A percentile compares a stretch with the other conserved stretches of the same genome.
Conservation (phyloP, 2,113 vertebrate genomes). For the Zapus hudsonius region DNA sequence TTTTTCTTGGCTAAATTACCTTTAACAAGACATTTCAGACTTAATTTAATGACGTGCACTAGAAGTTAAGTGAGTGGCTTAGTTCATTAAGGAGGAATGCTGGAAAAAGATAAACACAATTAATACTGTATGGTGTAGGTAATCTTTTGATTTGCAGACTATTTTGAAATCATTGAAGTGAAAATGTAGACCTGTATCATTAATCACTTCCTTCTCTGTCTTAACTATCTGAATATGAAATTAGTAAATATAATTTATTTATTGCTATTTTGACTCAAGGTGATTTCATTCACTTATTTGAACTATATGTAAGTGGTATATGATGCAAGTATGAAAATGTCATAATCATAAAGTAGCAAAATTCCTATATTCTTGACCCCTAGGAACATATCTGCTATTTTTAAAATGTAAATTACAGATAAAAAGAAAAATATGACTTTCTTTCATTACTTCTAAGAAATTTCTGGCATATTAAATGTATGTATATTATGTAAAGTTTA, state of each 20-base stretch:
- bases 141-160: constrained; percentile 57
- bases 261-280: constrained; percentile 37
- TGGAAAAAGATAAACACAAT: constrained; percentile 62
- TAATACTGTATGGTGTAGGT: constrained; percentile 46
- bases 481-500: neutral
- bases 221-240: constrained; percentile 6
- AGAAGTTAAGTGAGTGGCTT: constrained; percentile 72
- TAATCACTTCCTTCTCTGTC: constrained; percentile 42
- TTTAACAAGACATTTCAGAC: constrained; percentile 78
- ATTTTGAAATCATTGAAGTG: constrained; percentile 51
- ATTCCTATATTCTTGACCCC: neutral
- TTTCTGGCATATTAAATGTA: neutral
- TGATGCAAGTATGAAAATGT: neutral
- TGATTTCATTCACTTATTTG: constrained; percentile 36
- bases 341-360: neutral
- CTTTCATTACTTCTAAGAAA: constrained; percentile 26
- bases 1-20: constrained; percentile 75
- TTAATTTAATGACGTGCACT: constrained; percentile 76
- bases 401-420: constrained; percentile 35
- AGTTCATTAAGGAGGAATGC: constrained; percentile 70
- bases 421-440: neutral
- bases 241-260: constrained; percentile 1
- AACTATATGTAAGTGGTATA: neutral
- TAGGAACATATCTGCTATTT: neutral
- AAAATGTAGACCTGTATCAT: constrained; percentile 38